Conservation (phyloP, 2,797 vertebrate genomes). For the Pempheris klunzingeri region DNA sequence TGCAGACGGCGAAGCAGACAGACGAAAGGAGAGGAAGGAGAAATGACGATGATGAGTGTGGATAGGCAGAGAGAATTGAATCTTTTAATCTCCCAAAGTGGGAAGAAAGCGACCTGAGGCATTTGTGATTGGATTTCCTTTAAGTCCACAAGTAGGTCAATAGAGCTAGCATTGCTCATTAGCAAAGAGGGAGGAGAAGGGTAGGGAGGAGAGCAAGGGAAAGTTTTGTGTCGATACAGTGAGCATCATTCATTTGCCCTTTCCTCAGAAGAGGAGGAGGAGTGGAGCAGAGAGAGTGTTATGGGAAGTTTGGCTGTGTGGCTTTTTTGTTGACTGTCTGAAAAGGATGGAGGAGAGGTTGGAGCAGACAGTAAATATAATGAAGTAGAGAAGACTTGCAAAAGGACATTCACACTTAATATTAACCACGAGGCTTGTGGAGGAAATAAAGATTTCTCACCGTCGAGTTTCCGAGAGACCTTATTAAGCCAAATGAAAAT, state of each 20-base stretch:
- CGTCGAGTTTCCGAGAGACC: constrained; percentile 18
- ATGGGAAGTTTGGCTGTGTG: constrained; percentile 40
- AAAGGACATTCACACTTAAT: constrained; percentile 52
- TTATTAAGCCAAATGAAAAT: constrained; percentile 27
- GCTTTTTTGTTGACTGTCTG: constrained; percentile 63
- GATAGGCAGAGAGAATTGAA: constrained; percentile 83
- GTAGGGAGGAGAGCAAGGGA: constrained; percentile 42
- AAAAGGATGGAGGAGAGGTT: constrained; percentile 35
- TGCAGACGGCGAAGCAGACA: constrained; percentile 40
- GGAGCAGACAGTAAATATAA: constrained; percentile 35
- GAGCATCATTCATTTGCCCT: constrained; percentile 72
- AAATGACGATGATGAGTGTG: constrained; percentile 80
- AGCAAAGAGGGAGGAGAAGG: constrained; percentile 66
- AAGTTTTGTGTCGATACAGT: constrained; percentile 74
- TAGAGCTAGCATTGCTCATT: constrained; percentile 79
- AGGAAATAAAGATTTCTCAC: constrained; percentile 21
- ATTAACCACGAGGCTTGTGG: constrained; percentile 17
- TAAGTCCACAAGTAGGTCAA: constrained; percentile 84
- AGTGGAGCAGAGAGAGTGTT: constrained; percentile 16
- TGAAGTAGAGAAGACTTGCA: constrained; percentile 38
- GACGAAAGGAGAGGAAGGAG: constrained; percentile 69
- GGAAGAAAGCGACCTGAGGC: constrained; percentile 83
- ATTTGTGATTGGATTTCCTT: constrained; percentile 87
- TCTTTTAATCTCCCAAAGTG: constrained; percentile 88
- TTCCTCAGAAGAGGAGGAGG: constrained; percentile 46